Conservation (phyloP, 2,888 invertebrate genomes). For the Nomada hirtipes region DNA sequence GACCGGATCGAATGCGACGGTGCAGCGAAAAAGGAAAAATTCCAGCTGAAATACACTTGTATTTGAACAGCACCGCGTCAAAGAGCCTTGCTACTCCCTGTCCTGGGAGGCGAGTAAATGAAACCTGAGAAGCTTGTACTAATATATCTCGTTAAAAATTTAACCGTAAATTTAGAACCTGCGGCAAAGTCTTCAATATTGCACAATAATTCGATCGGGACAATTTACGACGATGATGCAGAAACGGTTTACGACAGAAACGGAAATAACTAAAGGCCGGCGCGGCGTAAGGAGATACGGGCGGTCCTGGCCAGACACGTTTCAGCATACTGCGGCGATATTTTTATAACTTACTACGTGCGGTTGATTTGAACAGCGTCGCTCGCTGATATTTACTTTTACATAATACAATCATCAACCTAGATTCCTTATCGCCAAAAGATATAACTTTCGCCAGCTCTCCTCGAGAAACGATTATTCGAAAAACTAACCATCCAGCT, state of each 20-base stretch:
- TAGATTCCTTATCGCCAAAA: neutral
- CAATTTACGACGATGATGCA: too few relatives aligned
- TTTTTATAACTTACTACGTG: too few relatives aligned
- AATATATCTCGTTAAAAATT: neutral
- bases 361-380: too few relatives aligned
- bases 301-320: too few relatives aligned
- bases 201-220: too few relatives aligned
- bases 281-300: too few relatives aligned
- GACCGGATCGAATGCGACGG: constrained; percentile 1
- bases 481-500: neutral
- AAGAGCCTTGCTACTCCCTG: neutral
- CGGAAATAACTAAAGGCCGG: too few relatives aligned
- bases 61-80: neutral
- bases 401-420: neutral
- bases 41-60: neutral
- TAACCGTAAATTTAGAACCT: neutral
- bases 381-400: too few relatives aligned
- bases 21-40: neutral
- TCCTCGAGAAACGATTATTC: too few relatives aligned
- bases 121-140: too few relatives aligned
- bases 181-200: neutral
- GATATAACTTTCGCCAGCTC: neutral
- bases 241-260: too few relatives aligned
- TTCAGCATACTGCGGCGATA: too few relatives aligned
- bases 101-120: neutral